A percentile compares a stretch with the other conserved stretches of the same genome.
Evolutionary conservation across 2,113 vertebrate species (phyloP).

Genomic region (Sclerurus mexicanus): DNA sequence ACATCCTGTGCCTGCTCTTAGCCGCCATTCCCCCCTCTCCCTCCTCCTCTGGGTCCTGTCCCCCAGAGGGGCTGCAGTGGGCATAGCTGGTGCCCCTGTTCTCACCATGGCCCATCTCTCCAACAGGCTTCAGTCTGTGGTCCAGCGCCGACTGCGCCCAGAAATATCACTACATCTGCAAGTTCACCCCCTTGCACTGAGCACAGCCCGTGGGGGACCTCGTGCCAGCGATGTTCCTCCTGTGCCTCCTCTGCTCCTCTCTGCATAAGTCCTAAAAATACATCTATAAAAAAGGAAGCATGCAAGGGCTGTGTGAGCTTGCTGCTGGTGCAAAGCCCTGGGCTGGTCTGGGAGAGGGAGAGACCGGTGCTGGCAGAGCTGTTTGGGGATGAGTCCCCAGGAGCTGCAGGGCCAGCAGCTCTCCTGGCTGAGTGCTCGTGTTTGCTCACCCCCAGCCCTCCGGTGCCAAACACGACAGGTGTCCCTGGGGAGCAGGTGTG

Average conservation of each 20-base stretch:
- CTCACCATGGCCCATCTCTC: not conserved
- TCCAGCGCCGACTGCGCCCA: not conserved
- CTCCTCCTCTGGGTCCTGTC: fast-evolving
- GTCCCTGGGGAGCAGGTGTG: not conserved
- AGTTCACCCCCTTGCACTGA: not conserved
- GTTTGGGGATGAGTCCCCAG: fast-evolving
- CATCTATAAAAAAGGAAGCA: not conserved
- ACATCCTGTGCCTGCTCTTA: fast-evolving
- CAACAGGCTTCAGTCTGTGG: slow-evolving; percentile 62
- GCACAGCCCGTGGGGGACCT: fast-evolving
- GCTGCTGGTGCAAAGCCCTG: not conserved
- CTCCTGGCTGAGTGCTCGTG: fast-evolving
- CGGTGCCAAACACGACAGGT: not conserved
- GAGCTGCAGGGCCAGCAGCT: not conserved
- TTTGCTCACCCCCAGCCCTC: not conserved
- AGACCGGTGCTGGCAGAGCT: fast-evolving
- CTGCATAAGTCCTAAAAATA: not conserved
- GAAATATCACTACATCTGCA: slow-evolving; percentile 60
- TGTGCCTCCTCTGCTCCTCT: not conserved
- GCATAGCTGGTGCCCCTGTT: not conserved
- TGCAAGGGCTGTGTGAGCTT: not conserved
- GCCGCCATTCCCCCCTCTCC: fast-evolving
- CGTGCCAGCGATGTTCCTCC: fast-evolving
- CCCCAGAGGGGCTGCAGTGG: fast-evolving
- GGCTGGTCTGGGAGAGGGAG: not conserved